A percentile compares a stretch with the other conserved stretches of the same genome.
Conservation (phyloP, 2,888 invertebrate species). For the Oscheius sp. region DNA sequence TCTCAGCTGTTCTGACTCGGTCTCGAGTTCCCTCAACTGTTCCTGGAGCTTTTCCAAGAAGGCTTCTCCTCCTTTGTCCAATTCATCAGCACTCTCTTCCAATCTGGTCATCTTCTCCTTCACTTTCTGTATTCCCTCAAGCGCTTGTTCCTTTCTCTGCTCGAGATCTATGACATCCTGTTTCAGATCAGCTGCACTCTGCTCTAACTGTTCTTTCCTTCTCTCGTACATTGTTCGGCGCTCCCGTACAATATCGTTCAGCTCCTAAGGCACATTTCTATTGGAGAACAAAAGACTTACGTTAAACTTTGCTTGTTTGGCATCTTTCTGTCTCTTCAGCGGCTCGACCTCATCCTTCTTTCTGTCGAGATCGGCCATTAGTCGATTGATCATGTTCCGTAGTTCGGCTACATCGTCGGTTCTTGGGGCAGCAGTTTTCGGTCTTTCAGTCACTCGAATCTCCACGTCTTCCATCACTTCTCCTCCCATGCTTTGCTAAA, state of each 20-base stretch:
- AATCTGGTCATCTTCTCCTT: constrained; percentile 18
- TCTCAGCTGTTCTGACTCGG: constrained; percentile 13
- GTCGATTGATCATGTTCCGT: constrained; percentile 46
- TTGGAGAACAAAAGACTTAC: background rate
- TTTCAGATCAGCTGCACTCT: constrained; percentile 22
- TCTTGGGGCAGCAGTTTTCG: constrained; percentile 71
- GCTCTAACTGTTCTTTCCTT: constrained; percentile 34
- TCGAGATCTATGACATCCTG: constrained; percentile 34
- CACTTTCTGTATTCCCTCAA: constrained; percentile 6
- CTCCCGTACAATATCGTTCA: constrained; percentile 33
- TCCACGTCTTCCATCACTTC: constrained; percentile 60
- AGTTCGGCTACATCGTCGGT: constrained; percentile 50
- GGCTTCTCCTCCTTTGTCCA: constrained; percentile 33
- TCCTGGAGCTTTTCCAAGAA: constrained; percentile 23
- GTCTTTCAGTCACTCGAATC: constrained; percentile 54
- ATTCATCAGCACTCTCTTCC: constrained; percentile 23
- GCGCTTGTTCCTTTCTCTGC: constrained; percentile 13
- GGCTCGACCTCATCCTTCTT: constrained; percentile 38
- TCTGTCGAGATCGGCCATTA: constrained; percentile 33
- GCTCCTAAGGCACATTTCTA: constrained; percentile 21
- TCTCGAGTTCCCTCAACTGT: constrained; percentile 15
- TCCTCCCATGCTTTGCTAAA: constrained; percentile 66
- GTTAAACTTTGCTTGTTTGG: constrained; percentile 25
- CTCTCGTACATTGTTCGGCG: constrained; percentile 20
- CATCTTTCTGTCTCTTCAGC: constrained; percentile 33